Evolutionary conservation across 2,797 vertebrate species (phyloP), one percentile per base, ranked within the genome.

Genomic region (Sorex maritimensis): DNA sequence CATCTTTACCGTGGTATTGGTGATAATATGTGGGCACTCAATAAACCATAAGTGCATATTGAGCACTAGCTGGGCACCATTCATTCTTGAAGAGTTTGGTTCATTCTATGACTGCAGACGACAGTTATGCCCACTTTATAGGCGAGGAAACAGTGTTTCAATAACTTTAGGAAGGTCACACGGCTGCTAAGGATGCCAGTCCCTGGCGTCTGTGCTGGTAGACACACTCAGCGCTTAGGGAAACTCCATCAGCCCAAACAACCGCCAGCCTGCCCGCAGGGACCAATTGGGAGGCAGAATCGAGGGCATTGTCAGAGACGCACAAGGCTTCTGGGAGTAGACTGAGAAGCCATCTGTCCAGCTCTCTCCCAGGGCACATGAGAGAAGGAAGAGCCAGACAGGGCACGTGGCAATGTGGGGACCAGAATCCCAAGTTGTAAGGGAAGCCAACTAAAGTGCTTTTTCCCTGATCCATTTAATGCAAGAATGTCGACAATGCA

Each of bases 101-200:
- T 68, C 30, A 15, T 74, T 23, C 69, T 78, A 6, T 58, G 46
- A 15, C 12, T 58, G 72, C 23, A 28, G 30, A 80, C 21, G 26
- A 2, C 44, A 23, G 46, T 44, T 78, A 44, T 77, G 83, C 7
- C 28, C 71, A 7, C 69, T 69, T 73, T 74, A 87, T 8, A 69
- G 38, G 30, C n/a, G 14, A 79, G 26, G 11, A 88, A 88, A 88
- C 11, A 17, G 3, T 8, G n/a, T 46, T 72, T 58, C 34, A 63
- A 23, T 58, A 61, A 78, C 28, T 55, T 86, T 69, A 49, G 90
- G 78, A 91, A 67, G 49, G 61, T 81, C 75, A 73, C n/a, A 71
- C 11, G 55, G 46, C 44, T 77, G 30, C n/a, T 52, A 78, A 86
- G 63, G 41, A 65, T 61, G 52, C 69, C 72, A 44, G 41, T 19